phyloP scores from a whole-genome alignment of 1,140 invertebrate species.

The Cydia pomonella region DNA sequence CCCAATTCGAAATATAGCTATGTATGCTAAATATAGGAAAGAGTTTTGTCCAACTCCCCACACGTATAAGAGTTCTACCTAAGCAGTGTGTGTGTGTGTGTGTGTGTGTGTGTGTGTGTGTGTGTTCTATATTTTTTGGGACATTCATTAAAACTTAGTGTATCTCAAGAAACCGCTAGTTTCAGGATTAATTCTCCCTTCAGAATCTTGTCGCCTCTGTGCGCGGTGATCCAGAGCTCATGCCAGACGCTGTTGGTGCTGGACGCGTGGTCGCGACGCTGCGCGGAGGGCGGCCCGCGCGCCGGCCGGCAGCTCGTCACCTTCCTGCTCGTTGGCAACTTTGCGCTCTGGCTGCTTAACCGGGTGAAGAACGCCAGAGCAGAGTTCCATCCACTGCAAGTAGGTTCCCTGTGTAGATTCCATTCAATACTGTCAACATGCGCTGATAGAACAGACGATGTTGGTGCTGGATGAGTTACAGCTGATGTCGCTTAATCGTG shows the following conservation, averaged over 20 bases:
- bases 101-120: too few relatives aligned
- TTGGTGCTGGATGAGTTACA: not conserved
- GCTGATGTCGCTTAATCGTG: not conserved
- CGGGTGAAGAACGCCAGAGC: constrained; percentile 85
- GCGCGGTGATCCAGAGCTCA: constrained; percentile 82
- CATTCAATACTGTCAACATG: not conserved
- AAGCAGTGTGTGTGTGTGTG: too few relatives aligned
- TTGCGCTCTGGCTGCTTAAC: constrained; percentile 90
- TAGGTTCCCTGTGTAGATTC: constrained; percentile 52
- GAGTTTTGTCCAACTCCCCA: too few relatives aligned
- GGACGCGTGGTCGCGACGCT: constrained; percentile 86
- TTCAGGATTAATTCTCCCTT: not conserved
- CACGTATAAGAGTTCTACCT: too few relatives aligned
- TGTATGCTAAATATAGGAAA: too few relatives aligned
- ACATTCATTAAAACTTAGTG: too few relatives aligned
- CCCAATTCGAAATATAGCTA: too few relatives aligned
- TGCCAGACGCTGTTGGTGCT: constrained; percentile 90
- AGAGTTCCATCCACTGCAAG: constrained; percentile 83
- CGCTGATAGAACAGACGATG: not conserved
- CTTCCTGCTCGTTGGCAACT: constrained; percentile 89
- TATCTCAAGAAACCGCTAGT: too few relatives aligned
- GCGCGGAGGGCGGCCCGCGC: constrained; percentile 80
- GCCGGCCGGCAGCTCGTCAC: constrained; percentile 89
- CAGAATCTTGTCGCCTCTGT: constrained; percentile 79
- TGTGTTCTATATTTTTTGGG: too few relatives aligned